These are phyloP conservation scores for Enteromius unitaeniatus DNA, from an alignment of 2,797 vertebrate genomes.

Conservation along the genomic window DNA sequence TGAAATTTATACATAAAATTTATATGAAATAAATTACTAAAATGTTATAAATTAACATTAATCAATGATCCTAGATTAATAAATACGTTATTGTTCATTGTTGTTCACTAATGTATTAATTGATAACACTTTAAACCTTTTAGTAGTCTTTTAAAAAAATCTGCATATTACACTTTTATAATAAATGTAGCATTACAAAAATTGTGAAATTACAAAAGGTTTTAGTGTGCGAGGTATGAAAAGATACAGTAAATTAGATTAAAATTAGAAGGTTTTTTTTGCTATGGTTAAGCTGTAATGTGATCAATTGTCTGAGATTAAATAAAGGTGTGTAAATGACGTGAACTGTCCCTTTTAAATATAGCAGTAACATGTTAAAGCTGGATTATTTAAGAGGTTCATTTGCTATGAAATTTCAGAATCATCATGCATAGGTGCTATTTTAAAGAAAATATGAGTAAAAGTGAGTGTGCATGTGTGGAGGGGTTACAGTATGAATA, in stretches of 20 bases:
- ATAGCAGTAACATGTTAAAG: not conserved
- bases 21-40: not conserved
- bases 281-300: not conserved
- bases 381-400: not conserved
- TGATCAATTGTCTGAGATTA: not conserved
- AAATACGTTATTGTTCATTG: not conserved
- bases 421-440: not conserved
- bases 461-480: not conserved
- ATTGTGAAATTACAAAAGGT: not conserved
- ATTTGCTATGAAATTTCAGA: not conserved
- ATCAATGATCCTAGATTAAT: not conserved
- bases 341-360: not conserved
- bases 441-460: not conserved
- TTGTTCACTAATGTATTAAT: not conserved
- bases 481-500: not conserved
- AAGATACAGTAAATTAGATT: not conserved
- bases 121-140: not conserved
- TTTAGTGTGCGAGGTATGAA: not conserved
- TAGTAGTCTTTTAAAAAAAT: not conserved
- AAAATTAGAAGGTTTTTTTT: not conserved
- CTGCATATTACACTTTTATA: not conserved
- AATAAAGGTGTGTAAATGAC: not conserved
- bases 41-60: not conserved
- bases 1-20: not conserved
- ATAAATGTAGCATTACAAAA: not conserved